phyloP scores from a whole-genome alignment of 2,888 invertebrate genomes.

The Ormyrus pomaceus region DNA sequence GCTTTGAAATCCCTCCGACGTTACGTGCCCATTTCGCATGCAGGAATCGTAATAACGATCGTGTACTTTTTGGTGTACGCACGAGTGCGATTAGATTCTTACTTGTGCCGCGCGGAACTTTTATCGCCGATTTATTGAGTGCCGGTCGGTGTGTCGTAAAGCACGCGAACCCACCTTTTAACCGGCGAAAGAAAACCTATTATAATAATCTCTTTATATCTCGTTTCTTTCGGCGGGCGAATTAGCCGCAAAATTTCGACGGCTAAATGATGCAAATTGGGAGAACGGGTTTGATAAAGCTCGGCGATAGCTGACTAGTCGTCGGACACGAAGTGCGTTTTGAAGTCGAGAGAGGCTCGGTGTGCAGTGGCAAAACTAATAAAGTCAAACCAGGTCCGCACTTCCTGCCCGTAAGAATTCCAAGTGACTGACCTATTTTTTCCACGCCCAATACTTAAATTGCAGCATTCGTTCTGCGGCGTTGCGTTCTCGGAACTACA shows the following conservation, averaged over 20 bases:
- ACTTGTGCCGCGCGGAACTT: neutral
- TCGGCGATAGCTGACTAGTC: neutral
- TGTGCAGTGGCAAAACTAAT: slow-evolving; percentile 5
- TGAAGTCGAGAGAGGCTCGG: neutral
- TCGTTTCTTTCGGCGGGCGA: too few species aligned
- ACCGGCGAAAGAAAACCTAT: too few species aligned
- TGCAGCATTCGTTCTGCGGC: slow-evolving; percentile 6
- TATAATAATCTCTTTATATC: too few species aligned
- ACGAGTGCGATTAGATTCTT: slow-evolving; percentile 22
- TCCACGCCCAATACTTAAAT: slow-evolving; percentile 19
- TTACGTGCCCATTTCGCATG: slow-evolving; percentile 19
- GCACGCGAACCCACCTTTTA: too few species aligned
- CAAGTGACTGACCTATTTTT: slow-evolving; percentile 22
- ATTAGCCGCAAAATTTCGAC: too few species aligned
- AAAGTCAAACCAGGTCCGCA: slow-evolving; percentile 3
- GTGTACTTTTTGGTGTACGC: slow-evolving; percentile 4
- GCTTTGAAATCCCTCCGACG: neutral
- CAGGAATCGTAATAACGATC: slow-evolving; percentile 21
- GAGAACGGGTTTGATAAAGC: neutral
- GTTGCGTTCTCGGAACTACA: neutral
- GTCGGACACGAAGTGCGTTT: neutral
- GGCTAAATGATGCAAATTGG: too few species aligned
- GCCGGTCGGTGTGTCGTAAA: too few species aligned
- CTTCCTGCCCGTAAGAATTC: slow-evolving; percentile 30
- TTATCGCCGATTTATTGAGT: neutral